phyloP scores from a whole-genome alignment of 2,113 vertebrate genomes.

The Anser cygnoides region DNA sequence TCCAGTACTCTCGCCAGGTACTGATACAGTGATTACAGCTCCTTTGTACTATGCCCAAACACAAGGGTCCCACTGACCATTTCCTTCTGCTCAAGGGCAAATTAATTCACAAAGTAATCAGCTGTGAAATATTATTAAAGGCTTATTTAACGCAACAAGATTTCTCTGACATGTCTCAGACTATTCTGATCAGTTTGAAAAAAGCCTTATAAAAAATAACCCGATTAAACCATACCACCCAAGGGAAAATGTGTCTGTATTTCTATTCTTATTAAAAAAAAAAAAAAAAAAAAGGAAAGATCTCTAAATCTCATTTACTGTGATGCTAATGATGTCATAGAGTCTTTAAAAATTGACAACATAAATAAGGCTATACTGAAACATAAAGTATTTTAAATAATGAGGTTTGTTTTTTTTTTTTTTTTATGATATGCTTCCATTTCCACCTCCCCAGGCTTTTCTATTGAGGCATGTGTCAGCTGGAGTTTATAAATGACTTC shows the following conservation, averaged over 20 bases:
- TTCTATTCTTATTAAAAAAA: constrained; percentile 40
- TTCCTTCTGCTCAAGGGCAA: constrained; percentile 36
- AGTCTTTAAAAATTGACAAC: not conserved
- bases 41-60: not conserved
- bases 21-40: not conserved
- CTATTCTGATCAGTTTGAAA: constrained; percentile 57
- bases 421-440: not conserved
- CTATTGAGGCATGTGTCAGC: not conserved
- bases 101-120: constrained; percentile 29
- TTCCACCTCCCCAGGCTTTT: not conserved
- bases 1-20: not conserved
- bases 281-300: constrained; percentile 7
- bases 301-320: not conserved
- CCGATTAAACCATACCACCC: constrained; percentile 33
- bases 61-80: not conserved
- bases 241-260: not conserved
- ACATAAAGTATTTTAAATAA: not conserved
- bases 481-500: not conserved
- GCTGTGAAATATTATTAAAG: constrained; percentile 43
- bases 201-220: constrained; percentile 36
- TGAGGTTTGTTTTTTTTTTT: not conserved
- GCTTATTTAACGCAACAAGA: not conserved
- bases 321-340: not conserved
- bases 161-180: constrained; percentile 26
- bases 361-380: not conserved